Base-by-base conservation (phyloP, 2,113 vertebrate species). In the Urocynchramus pylzowi region DNA sequence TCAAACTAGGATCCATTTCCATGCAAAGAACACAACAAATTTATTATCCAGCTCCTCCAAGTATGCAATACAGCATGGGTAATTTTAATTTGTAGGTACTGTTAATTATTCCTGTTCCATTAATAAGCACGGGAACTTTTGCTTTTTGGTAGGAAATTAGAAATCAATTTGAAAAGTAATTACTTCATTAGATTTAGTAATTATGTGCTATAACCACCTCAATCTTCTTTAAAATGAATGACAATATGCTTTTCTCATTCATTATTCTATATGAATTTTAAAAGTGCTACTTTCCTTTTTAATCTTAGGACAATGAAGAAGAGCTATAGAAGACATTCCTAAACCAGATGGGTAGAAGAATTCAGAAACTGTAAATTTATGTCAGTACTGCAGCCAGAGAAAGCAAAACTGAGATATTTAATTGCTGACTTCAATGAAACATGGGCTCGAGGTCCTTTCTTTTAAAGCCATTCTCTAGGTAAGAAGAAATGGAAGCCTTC, bases 131-230 rank as follows among this genome's bases (percentile, higher is more conserved):
- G 8, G 41, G 35, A 73, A 39, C 3, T 30, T 75, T 49, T 16
- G 18, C 6, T 13, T 71, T 70, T 70, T 64, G 20, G 20, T 57
- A 47, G 56, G 57, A 91, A 84, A 87, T 91, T 65, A 82, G 52
- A 78, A 94, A 89, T 89, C 8, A 4, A 93, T 89, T 93, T 93
- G 23, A 93, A 89, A 93, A 84, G n/a, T 78, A 92, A 93, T 84
- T 74, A 93, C 59, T 78, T 87, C 59, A 84, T 91, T 87, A 91
- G 42, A 95, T 78, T 84, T 78, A 78, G 39, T 63, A 74, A 84
- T 89, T 71, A 31, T 71, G 26, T 81, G 26, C 21, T 71, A 63
- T 35, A 91, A 33, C 13, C 39, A 67, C 47, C 39, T 91, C 60
- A 84, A 42, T 84, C 73, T 63, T 74, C 42, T 80, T 91, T 89